Evolutionary conservation across 30 jellyfish, hydroid and myxozoan species (phyloP).

Genomic region (Hydractinia echinata): DNA sequence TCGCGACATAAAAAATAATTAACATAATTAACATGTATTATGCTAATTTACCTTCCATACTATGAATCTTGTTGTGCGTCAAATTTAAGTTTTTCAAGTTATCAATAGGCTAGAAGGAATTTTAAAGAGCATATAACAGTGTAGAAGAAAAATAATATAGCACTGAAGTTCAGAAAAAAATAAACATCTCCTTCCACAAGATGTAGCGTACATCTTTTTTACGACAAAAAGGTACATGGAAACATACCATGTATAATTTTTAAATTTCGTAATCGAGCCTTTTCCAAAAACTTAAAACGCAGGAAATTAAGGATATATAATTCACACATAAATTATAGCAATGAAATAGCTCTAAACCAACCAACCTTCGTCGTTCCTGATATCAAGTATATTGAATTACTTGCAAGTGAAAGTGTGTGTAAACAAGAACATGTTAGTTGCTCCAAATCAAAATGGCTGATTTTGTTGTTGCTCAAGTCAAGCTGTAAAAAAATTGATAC

Average conservation of each 20-base stretch:
- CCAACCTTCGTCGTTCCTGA: slow-evolving; percentile 86
- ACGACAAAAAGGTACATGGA: too few species aligned
- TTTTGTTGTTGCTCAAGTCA: slow-evolving; percentile 70
- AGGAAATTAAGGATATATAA: too few species aligned
- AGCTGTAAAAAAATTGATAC: slow-evolving; percentile 29
- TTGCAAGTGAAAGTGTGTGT: slow-evolving; percentile 60
- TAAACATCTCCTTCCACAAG: too few species aligned
- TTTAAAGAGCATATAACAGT: background rate
- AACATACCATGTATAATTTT: too few species aligned
- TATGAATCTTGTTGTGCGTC: slow-evolving; percentile 72
- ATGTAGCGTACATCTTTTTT: too few species aligned
- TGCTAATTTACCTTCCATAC: slow-evolving; percentile 57
- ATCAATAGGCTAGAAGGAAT: slow-evolving; percentile 50
- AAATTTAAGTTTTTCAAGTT: slow-evolving; percentile 44
- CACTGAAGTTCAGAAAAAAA: too few species aligned
- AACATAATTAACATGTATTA: too few species aligned
- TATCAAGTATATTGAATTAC: slow-evolving; percentile 59
- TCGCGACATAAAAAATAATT: too few species aligned
- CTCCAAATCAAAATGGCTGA: slow-evolving; percentile 79
- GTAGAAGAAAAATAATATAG: background rate
- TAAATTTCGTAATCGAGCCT: too few species aligned
- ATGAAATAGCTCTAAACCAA: background rate
- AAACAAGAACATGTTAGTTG: slow-evolving; percentile 61
- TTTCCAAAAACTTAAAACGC: too few species aligned
- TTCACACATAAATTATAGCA: too few species aligned